Evolutionary conservation across 2,888 invertebrate genomes (phyloP).

Genomic region (Lasioglossum pauxillum): DNA sequence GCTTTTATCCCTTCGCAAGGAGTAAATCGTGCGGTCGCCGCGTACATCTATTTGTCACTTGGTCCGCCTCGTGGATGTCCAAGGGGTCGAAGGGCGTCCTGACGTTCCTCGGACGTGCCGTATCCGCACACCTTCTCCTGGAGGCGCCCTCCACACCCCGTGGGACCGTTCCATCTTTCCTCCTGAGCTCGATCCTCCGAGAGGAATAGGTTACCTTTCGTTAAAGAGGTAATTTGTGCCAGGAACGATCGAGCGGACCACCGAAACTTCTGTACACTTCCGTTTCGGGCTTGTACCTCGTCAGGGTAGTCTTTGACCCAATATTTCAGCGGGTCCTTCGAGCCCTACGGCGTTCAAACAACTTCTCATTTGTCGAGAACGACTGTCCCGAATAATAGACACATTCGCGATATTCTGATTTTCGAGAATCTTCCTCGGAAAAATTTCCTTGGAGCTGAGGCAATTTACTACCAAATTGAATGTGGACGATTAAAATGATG

Average conservation of each 20-base stretch:
- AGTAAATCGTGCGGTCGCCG: conserved; percentile 73
- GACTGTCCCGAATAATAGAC: neutral
- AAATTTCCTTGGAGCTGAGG: no score
- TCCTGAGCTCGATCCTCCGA: conserved; percentile 65
- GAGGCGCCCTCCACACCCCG: conserved; percentile 64
- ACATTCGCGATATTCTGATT: neutral
- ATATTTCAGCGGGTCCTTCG: neutral
- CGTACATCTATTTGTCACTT: conserved; percentile 81
- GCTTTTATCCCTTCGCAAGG: conserved; percentile 76
- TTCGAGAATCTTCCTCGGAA: neutral
- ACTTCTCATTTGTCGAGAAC: neutral
- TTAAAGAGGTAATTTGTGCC: conserved; percentile 83
- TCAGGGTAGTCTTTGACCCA: neutral
- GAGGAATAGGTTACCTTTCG: conserved; percentile 71
- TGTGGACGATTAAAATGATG: no score
- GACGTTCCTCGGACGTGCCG: conserved; percentile 60
- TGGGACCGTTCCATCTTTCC: conserved; percentile 82
- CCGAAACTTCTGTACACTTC: conserved; percentile 56
- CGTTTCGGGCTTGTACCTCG: neutral
- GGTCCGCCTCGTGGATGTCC: conserved; percentile 67
- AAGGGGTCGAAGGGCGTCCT: conserved; percentile 65
- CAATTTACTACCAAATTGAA: no score
- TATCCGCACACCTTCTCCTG: conserved; percentile 74
- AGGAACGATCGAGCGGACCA: conserved; percentile 70
- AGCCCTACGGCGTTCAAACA: neutral